Conservation (phyloP, 2,113 vertebrate genomes). For the Cheilinus undulatus region DNA sequence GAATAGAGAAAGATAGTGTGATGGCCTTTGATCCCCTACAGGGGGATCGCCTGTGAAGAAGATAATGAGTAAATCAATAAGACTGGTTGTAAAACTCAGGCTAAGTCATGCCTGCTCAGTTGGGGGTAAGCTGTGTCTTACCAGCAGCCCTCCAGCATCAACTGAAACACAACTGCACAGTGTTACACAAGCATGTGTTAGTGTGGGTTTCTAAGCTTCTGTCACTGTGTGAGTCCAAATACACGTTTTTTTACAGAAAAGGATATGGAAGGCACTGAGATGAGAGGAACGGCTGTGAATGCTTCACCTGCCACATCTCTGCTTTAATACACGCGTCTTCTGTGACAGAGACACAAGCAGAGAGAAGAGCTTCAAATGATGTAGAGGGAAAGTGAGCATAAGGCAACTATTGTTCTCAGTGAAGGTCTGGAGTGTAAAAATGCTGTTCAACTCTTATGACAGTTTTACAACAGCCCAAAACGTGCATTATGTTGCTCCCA, state of each 20-base stretch:
- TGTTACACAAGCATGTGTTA: conserved; percentile 22
- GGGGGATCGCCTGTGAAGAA: conserved; percentile 87
- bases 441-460: neutral
- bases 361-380: conserved; percentile 22
- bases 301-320: conserved; percentile 32
- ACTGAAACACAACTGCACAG: conserved; percentile 37
- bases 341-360: conserved; percentile 39
- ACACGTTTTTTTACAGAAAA: conserved; percentile 6
- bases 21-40: conserved; percentile 81
- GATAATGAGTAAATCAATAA: conserved; percentile 96
- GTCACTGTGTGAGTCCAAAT: conserved; percentile 37
- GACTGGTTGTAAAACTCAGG: conserved; percentile 91
- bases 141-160: conserved; percentile 82
- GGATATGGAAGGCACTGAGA: conserved; percentile 16
- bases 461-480: neutral
- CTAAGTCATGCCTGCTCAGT: conserved; percentile 92
- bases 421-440: neutral
- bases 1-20: conserved; percentile 41
- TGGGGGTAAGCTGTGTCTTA: conserved; percentile 92
- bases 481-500: too few species aligned
- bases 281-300: conserved; percentile 11
- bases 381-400: neutral
- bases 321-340: conserved; percentile 12
- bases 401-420: neutral
- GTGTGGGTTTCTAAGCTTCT: conserved; percentile 26